These are phyloP conservation scores for Eublepharis macularius DNA, from an alignment of 2,113 vertebrate species.

Conservation along the genomic window DNA sequence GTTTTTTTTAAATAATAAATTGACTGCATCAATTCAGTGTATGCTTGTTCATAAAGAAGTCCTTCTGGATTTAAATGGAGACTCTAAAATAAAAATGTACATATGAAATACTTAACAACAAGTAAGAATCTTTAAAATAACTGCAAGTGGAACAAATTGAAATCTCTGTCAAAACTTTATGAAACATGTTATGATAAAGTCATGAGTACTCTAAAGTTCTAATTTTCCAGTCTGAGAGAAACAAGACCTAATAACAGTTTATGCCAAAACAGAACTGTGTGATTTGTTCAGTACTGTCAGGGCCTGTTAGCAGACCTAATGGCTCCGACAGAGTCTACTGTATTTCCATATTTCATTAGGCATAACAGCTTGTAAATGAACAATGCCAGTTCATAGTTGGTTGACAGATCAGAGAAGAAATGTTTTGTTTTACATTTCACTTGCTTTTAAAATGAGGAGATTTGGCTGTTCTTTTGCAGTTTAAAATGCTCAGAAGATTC, in stretches of 20 bases:
- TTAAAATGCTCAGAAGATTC: background rate
- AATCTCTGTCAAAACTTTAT: background rate
- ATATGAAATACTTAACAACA: no score
- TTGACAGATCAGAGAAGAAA: background rate
- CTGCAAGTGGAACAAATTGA: background rate
- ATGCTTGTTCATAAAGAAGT: background rate
- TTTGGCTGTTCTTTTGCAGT: background rate
- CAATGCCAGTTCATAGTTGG: background rate
- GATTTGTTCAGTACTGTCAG: background rate
- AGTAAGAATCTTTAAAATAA: no score
- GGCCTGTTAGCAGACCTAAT: no score
- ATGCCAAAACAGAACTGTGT: background rate
- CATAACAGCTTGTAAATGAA: background rate
- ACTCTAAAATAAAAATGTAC: no score
- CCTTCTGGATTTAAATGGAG: background rate
- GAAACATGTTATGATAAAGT: background rate
- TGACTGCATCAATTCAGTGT: background rate
- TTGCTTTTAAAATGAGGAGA: no score
- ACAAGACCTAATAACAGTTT: background rate
- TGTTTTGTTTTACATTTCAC: background rate
- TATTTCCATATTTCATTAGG: background rate
- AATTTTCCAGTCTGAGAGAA: background rate
- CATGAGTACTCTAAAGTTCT: background rate
- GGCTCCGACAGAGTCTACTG: background rate
- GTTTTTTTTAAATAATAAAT: background rate